A percentile compares a stretch with the other conserved stretches of the same genome.
Conservation (phyloP, 2,888 invertebrate species). For the Caenorhabditis uteleia region DNA sequence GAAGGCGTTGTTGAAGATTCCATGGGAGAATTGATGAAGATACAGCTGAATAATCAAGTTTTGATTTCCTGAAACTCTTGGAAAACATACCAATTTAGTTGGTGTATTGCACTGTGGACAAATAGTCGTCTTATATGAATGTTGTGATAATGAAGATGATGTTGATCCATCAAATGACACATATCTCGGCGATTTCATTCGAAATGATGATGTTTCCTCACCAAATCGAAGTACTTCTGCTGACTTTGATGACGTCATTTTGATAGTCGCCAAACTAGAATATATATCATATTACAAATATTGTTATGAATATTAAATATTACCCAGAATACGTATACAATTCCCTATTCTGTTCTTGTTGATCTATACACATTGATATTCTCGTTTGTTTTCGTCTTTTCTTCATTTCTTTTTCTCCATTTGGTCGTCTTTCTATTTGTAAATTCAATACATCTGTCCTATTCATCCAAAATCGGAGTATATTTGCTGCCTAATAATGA, state of each 20-base stretch:
- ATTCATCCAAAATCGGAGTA: slow-evolving; percentile 26
- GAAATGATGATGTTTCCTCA: neutral
- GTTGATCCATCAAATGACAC: slow-evolving; percentile 3
- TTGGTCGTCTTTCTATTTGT: slow-evolving; percentile 11
- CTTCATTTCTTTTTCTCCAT: slow-evolving; percentile 26
- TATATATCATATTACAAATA: neutral
- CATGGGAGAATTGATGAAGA: slow-evolving; percentile 35
- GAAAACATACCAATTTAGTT: neutral
- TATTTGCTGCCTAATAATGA: slow-evolving; percentile 13
- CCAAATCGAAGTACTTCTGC: neutral
- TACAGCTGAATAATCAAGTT: slow-evolving; percentile 19
- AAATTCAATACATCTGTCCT: slow-evolving; percentile 9
- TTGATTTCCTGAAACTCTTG: neutral
- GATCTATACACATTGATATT: slow-evolving; percentile 32
- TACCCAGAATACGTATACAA: neutral
- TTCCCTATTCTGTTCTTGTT: slow-evolving; percentile 12
- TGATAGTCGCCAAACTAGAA: neutral
- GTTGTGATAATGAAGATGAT: neutral
- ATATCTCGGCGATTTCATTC: slow-evolving; percentile 1
- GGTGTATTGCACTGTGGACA: neutral
- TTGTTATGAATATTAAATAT: neutral
- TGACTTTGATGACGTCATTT: neutral
- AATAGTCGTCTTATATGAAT: neutral
- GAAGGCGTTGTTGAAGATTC: slow-evolving; percentile 27
- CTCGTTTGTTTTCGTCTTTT: slow-evolving; percentile 22